These are phyloP conservation scores for Stomatorhinus walkeri DNA, from an alignment of 2,797 vertebrate species.

Conservation along the genomic window DNA sequence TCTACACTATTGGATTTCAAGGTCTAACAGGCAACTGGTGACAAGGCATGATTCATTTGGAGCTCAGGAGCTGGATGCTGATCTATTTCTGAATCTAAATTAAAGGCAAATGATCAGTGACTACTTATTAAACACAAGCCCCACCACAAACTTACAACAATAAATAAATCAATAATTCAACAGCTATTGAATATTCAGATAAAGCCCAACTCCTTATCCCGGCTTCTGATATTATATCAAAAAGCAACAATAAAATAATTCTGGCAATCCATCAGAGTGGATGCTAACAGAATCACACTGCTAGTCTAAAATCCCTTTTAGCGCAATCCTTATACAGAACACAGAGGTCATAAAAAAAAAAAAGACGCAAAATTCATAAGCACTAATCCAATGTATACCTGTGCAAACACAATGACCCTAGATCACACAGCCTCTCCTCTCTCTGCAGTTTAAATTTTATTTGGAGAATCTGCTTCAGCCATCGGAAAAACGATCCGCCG, in stretches of 20 bases:
- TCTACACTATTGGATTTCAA: neutral
- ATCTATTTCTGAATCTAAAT: neutral
- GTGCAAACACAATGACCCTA: neutral
- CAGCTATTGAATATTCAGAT: neutral
- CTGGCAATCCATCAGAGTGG: neutral
- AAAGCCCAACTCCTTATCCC: neutral
- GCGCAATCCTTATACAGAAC: neutral
- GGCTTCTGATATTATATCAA: neutral
- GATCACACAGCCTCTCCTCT: neutral
- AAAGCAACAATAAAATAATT: neutral
- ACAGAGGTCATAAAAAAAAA: neutral
- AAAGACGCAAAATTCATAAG: neutral
- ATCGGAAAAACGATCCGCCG: neutral
- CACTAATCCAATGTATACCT: neutral
- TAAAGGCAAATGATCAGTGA: constrained; percentile 4
- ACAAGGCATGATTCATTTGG: neutral
- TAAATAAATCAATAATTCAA: neutral
- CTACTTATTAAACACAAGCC: constrained; percentile 1
- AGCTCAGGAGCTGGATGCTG: neutral
- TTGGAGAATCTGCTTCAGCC: neutral
- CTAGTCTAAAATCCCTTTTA: neutral
- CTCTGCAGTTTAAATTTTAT: neutral
- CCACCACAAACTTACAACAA: neutral
- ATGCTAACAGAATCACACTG: neutral
- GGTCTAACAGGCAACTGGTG: neutral